Base-by-base conservation (phyloP, 2,113 vertebrate genomes). In the Perca fluviatilis region DNA sequence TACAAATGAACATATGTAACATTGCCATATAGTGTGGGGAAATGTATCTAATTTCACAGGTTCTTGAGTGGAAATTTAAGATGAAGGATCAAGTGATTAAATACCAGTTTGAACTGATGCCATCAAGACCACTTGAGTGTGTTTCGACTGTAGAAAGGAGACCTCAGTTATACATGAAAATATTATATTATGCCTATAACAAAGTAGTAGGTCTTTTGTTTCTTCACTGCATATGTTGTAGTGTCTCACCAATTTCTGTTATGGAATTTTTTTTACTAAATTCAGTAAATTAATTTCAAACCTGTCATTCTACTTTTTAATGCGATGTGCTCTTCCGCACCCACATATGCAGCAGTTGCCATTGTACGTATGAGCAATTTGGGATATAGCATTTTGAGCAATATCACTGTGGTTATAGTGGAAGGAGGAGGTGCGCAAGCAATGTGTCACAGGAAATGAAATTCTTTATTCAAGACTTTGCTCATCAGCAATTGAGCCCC, bases 391-490 rank as follows among this genome's bases (percentile, higher is more conserved):
- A 33, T 77, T 36, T 30, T 5, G 0, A 14, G 14, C 4, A 50
- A 2, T 40, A 19, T 63, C 16, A 4, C 25, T 71, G 51, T 56
- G 54, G 54, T 66, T 73, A 33, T 27, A 27, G 57, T n/a, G 64
- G 72, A 21, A 16, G 71, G 33, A 66, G 47, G n/a, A 16, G 2
- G 21, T 7, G 19, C 10, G 2, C 40, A 43, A 1, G 10, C 10
- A 43, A 43, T 79, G 65, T 78, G 74, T 93, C 80, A 93, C 61
- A 82, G 63, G 77, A 91, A 10, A 50, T 91, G 88, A 93, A 47
- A 72, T 74, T 58, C 12, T 62, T 50, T 74, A 18, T 30, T 76
- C 3, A 54, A 73, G 19, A 36, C n/a, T 33, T 57, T 74, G 36
- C 33, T 25, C 56, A 33, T 74, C 60, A 72, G 19, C 43, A 62